Conservation (phyloP, 2,797 vertebrate genomes). For the Sus cebifrons region DNA sequence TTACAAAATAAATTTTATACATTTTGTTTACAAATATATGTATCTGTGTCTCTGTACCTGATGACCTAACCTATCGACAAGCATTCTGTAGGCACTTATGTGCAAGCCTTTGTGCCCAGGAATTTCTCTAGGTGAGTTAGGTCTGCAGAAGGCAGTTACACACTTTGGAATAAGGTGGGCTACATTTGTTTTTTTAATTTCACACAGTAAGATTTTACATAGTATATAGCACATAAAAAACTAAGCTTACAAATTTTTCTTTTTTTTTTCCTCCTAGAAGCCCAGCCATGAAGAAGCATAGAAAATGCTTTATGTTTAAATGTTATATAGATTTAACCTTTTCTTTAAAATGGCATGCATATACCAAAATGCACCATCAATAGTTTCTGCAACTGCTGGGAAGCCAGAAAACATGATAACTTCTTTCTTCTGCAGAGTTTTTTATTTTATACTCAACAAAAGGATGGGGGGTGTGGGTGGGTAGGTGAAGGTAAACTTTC, state of each 20-base stretch:
- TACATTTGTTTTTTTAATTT: not conserved
- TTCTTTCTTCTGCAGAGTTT: not conserved
- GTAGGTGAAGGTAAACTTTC: not conserved
- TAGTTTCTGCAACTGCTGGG: not conserved
- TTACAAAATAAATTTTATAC: not conserved
- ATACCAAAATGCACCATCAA: slow-evolving; percentile 14
- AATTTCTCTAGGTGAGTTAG: not conserved
- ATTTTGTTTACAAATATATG: not conserved
- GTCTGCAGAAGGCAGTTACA: not conserved
- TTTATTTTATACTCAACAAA: slow-evolving; percentile 14
- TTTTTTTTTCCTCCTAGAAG: not conserved
- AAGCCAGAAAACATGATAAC: not conserved
- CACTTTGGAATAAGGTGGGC: not conserved
- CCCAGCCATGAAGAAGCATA: not conserved
- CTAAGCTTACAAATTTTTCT: not conserved
- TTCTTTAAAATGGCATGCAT: not conserved
- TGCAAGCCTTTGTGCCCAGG: not conserved
- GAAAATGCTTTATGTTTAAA: not conserved
- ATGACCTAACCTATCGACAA: not conserved
- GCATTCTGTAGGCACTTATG: not conserved
- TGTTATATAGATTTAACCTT: not conserved
- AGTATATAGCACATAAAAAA: not conserved
- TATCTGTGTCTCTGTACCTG: not conserved
- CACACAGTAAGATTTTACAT: slow-evolving; percentile 23
- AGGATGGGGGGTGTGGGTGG: not conserved